Evolutionary conservation across 1,140 invertebrate species (phyloP).

Genomic region (Temnothorax longispinosus): DNA sequence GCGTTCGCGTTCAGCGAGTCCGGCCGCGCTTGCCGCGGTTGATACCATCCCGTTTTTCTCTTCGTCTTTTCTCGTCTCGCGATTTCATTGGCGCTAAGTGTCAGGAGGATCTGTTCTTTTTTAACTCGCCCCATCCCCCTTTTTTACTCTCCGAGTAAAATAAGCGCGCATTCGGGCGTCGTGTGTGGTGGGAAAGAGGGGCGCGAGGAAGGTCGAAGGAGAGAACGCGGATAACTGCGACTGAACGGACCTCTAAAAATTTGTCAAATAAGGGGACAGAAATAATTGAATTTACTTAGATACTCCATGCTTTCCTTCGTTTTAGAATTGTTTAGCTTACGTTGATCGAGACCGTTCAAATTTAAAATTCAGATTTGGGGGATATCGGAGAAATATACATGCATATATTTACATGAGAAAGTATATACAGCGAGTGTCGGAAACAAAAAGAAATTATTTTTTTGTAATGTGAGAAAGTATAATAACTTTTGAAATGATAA

Average conservation of each 20-base stretch:
- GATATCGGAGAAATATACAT: conserved; percentile 15
- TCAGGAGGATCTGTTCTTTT: conserved; percentile 5
- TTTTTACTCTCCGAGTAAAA: background rate
- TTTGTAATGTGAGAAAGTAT: background rate
- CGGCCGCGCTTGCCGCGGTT: conserved; percentile 55
- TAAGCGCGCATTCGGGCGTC: background rate
- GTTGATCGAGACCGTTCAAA: background rate
- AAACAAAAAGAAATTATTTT: background rate
- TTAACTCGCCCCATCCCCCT: background rate
- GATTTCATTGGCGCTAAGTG: conserved; percentile 29
- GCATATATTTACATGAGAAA: conserved; percentile 32
- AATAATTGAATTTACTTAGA: background rate
- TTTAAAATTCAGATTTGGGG: conserved; percentile 31
- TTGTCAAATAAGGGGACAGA: background rate
- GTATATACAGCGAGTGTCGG: background rate
- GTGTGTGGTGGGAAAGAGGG: background rate
- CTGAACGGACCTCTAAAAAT: background rate
- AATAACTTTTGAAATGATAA: background rate
- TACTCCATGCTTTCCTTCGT: background rate
- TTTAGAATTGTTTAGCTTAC: conserved; percentile 17
- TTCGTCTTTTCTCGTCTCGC: conserved; percentile 31
- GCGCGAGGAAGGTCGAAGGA: background rate
- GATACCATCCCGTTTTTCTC: conserved; percentile 44
- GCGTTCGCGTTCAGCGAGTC: conserved; percentile 70
- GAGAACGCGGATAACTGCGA: background rate